Evolutionary conservation across 92 coral and sea anemone species (phyloP).

Genomic region (Nematostella vectensis): DNA sequence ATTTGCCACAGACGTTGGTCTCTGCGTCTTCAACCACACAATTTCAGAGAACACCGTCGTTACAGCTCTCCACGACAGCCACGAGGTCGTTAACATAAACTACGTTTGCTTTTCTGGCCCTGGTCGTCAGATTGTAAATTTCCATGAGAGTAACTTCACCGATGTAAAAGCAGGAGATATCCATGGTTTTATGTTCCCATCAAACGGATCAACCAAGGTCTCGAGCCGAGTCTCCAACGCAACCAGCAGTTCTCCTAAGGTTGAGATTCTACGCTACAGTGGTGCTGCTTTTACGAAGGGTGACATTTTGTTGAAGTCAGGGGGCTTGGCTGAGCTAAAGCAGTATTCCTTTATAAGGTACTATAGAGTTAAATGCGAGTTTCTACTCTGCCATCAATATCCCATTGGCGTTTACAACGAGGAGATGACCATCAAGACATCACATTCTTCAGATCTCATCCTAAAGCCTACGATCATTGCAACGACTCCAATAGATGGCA

Average conservation of each 20-base stretch:
- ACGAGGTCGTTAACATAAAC: slow-evolving; percentile 43
- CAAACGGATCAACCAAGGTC: slow-evolving; percentile 36
- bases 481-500: slow-evolving; percentile 36
- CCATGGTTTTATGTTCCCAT: slow-evolving; percentile 53
- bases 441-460: slow-evolving; percentile 1
- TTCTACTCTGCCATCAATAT: slow-evolving; percentile 29
- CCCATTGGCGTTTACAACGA: slow-evolving; percentile 34
- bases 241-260: slow-evolving; percentile 4
- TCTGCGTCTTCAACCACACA: slow-evolving; percentile 24
- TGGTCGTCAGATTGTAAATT: slow-evolving; percentile 49
- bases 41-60: slow-evolving; percentile 2
- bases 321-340: not conserved
- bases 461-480: slow-evolving; percentile 22
- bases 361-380: slow-evolving; percentile 24
- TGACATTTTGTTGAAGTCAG: not conserved
- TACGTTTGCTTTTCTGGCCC: slow-evolving; percentile 32
- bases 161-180: slow-evolving; percentile 56
- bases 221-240: slow-evolving; percentile 1
- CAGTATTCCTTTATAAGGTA: slow-evolving; percentile 40
- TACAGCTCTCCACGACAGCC: slow-evolving; percentile 14
- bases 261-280: slow-evolving; percentile 7
- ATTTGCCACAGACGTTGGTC: slow-evolving; percentile 44
- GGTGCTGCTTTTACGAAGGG: slow-evolving; percentile 5
- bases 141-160: slow-evolving; percentile 21
- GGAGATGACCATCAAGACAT: slow-evolving; percentile 27